Base-by-base conservation (phyloP, 2,888 invertebrate genomes). In the Strigamia crassipes region DNA sequence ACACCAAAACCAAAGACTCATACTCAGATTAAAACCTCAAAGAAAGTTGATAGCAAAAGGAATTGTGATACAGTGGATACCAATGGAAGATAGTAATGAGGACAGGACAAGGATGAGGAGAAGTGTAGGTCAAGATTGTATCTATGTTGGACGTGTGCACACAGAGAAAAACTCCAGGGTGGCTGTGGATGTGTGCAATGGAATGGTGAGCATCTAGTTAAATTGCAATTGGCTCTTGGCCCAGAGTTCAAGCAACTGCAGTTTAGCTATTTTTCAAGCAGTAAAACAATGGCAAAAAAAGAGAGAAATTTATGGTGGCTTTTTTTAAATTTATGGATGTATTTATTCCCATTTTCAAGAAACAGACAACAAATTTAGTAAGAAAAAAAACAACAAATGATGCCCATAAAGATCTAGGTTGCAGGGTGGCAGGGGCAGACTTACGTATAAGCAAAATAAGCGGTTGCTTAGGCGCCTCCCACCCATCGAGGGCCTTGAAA, bases 101-200 rank as follows among this genome's bases (percentile, higher is more conserved):
- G 56, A 31, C 38, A n/a, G 5, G 38, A 18, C 3, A 8, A 56
- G 46, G 82, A 38, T 13, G 21, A 80, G 23, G n/a, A 79, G 80
- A 21, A 31, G 31, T 41, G 6, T 80, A 38, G 12, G 34, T 42
- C 18, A 56, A 38, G 61, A 81, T 61, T 81, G 81, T 34, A 31
- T 56, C 21, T 81, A 66, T 38, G 31, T 81, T 23, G 81, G 81
- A n/a, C 81, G 81, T 9, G n/a, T 81, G 9, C 51, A 66, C 31
- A 12, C 8, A 8, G 61, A 46, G 12, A 23, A 9, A 6, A 85
- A 86, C 8, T 91, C 91, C 0, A 85, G 89, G 9, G 91, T 89
- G 2, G 89, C 90, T 0, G 87, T 91, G 82, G 91, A 91, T 1
- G 89, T 91, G 80, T 91, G 91, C 84, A 88, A 86, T 0, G 89